Evolutionary conservation across 1,140 invertebrate species (phyloP).

Genomic region (Melipona quadrifasciata): DNA sequence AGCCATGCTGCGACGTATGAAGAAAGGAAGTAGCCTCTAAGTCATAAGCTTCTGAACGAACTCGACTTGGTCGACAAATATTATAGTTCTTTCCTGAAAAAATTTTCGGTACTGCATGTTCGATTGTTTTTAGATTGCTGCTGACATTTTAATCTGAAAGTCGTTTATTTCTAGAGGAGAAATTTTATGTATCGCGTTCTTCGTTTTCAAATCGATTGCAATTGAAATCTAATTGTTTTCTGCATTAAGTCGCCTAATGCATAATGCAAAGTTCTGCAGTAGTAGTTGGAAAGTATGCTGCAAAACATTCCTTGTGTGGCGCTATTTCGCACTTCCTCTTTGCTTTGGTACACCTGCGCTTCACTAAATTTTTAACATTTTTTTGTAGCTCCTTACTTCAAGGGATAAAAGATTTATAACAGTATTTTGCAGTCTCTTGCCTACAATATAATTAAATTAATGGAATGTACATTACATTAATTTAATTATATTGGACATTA

Average conservation of each 20-base stretch:
- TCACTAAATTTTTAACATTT: neutral
- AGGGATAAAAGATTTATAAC: no score
- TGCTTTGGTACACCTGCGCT: no score
- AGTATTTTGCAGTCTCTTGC: no score
- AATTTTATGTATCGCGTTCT: neutral
- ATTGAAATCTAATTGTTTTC: neutral
- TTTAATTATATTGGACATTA: no score
- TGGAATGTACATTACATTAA: no score
- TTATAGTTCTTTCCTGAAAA: neutral
- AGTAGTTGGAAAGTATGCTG: neutral
- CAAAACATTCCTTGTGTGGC: neutral
- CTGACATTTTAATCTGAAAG: neutral
- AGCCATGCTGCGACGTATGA: neutral
- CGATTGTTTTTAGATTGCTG: no score
- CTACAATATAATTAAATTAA: no score
- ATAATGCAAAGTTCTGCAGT: neutral
- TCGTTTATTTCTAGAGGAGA: neutral
- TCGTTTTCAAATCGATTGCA: no score
- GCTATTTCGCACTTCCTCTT: neutral
- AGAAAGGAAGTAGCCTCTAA: neutral
- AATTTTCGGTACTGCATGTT: neutral
- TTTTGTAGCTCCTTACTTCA: neutral
- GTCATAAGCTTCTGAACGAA: no score
- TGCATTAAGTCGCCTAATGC: constrained; percentile 23
- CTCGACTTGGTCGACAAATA: neutral